A percentile compares a stretch with the other conserved stretches of the same genome.
Evolutionary conservation across 1,140 invertebrate species (phyloP).

Genomic region (Parapsyche elsis): DNA sequence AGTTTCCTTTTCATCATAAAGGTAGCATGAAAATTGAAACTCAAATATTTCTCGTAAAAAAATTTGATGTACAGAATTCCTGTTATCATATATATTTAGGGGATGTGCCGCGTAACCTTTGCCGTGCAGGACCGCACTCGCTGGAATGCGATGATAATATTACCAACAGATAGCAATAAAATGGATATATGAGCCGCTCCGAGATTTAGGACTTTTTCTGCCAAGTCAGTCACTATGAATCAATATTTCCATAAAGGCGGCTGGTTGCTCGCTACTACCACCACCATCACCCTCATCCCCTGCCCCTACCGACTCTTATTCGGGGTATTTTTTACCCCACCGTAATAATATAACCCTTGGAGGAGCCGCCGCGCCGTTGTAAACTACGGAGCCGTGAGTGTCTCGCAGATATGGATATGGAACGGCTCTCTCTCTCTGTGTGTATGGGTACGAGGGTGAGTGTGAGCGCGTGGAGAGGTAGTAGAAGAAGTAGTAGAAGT

Average conservation of each 20-base stretch:
- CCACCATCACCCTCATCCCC: background rate
- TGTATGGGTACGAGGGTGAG: background rate
- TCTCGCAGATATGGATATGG: constrained; percentile 41
- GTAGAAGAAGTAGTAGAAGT: constrained; percentile 48
- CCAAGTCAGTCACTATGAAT: constrained; percentile 57
- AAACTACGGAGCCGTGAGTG: constrained; percentile 34
- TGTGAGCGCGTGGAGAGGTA: background rate
- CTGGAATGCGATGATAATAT: constrained; percentile 53
- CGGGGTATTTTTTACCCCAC: constrained; percentile 22
- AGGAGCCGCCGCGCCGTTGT: constrained; percentile 26
- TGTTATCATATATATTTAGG: background rate
- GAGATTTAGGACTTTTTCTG: constrained; percentile 57
- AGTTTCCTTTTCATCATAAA: too few species aligned
- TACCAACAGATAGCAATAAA: constrained; percentile 57
- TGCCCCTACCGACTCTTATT: background rate
- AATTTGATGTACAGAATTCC: too few species aligned
- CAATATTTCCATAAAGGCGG: constrained; percentile 57
- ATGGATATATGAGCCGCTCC: constrained; percentile 50
- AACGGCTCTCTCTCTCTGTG: constrained; percentile 5
- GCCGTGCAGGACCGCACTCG: background rate
- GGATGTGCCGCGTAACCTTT: background rate
- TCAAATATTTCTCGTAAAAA: too few species aligned
- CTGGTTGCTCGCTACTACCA: background rate
- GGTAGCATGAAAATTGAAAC: too few species aligned
- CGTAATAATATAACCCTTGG: constrained; percentile 55